Conservation (phyloP, 2,113 vertebrate genomes). For the Chlorocebus sabaeus region DNA sequence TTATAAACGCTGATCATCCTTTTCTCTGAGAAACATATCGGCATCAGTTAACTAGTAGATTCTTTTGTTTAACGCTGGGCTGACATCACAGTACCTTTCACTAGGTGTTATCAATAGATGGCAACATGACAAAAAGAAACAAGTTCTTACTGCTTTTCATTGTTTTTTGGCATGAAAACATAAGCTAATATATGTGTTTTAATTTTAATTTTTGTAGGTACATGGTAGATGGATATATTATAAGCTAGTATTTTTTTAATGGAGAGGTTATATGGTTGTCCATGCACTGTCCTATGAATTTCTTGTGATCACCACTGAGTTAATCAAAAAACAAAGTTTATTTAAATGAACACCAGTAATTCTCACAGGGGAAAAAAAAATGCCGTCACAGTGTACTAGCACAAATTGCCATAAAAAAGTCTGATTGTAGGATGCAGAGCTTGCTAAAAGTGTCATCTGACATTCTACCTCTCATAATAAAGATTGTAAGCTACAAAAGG, state of each 20-base stretch:
- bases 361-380: background rate
- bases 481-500: background rate
- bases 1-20: background rate
- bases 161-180: background rate
- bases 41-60: background rate
- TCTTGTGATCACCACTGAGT: slow-evolving; percentile 18
- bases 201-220: no score
- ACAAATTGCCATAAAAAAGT: background rate
- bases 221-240: no score
- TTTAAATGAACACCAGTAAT: background rate
- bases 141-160: background rate
- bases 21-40: background rate
- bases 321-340: background rate
- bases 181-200: background rate
- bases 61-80: background rate
- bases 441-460: background rate
- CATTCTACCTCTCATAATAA: background rate
- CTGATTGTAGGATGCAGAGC: background rate
- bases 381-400: background rate
- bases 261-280: background rate
- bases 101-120: background rate
- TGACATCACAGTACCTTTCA: background rate
- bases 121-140: background rate
- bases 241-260: background rate
- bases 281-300: background rate